Evolutionary conservation across 2,113 vertebrate genomes (phyloP).

Genomic region (Tapirus terrestris): DNA sequence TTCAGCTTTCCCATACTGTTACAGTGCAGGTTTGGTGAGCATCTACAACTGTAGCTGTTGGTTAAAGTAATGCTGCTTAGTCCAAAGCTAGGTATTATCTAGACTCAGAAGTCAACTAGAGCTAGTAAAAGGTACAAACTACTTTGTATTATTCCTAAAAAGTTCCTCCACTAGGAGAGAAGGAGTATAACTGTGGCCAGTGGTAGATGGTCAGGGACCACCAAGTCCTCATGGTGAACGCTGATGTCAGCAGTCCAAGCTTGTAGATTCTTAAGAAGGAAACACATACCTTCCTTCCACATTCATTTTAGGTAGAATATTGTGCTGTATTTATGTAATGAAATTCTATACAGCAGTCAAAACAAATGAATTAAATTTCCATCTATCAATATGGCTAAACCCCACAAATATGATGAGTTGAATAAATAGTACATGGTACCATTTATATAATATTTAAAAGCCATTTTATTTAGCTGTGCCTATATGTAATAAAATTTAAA

Average conservation of each 20-base stretch:
- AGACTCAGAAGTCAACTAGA: neutral
- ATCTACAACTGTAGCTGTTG: neutral
- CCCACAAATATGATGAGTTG: neutral
- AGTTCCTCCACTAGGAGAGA: neutral
- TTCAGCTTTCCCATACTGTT: neutral
- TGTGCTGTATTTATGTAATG: neutral
- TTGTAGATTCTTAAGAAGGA: neutral
- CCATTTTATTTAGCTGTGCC: neutral
- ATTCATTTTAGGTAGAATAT: neutral
- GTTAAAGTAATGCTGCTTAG: neutral
- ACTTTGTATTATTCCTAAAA: neutral
- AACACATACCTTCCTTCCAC: neutral
- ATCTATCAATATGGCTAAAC: neutral
- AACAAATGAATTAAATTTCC: neutral
- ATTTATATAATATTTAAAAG: neutral
- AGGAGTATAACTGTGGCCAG: neutral
- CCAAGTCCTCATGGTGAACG: neutral
- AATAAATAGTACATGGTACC: neutral
- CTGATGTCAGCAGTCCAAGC: neutral
- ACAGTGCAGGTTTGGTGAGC: neutral
- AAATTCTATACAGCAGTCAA: neutral
- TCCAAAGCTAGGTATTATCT: neutral
- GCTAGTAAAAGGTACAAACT: neutral
- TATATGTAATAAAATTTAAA: slow-evolving; percentile 36
- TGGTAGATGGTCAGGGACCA: neutral